Base-by-base conservation (phyloP, 2,888 invertebrate species). In the Drosophila mimica region DNA sequence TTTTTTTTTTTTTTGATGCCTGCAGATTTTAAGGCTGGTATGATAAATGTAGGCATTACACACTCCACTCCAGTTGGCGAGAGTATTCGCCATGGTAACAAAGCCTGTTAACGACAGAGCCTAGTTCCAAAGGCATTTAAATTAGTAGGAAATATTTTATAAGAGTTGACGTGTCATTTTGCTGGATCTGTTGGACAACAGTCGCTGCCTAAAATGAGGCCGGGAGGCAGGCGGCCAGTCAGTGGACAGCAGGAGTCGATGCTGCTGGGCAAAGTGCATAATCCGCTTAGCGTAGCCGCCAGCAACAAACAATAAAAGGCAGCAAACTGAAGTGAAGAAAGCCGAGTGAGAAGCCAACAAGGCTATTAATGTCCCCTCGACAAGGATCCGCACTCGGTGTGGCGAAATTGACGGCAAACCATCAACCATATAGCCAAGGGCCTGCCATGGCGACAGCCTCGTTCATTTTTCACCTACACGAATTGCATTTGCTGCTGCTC, bases 101-200 rank as follows among this genome's bases (percentile, higher is more conserved):
- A 52, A 60, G 67, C 65, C 54, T 61, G 58, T 54, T 74, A 74
- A 34, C 57, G 33, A 13, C 52, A 40, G 15, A 31, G 36, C 17
- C 20, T 58, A 56, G 28, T 52, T 25, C 13, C 57, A 28, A 48
- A 34, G 51, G 31, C 58, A 74, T 80, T 77, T 54, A 77, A 81
- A 81, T 83, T 74, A 70, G 71, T 65, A 72, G 76, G 48, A 51
- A 53, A 61, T 76, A 61, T 63, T 66, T 70, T 70, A 59, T 67
- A 64, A 68, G 64, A 75, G 67, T 73, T 79, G 81, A 82, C 70
- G 82, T 73, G 33, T 64, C 70, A 81, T 76, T 82, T 72, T 53
- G 75, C 67, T 48, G 59, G 76, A 81, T 81, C 69, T 74, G 62
- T 70, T 38, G 49, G 28, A 5, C 31, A 36, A 57, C 36, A 20